Evolutionary conservation across 2,797 vertebrate genomes (phyloP).

Genomic region (Hybognathus amarus): DNA sequence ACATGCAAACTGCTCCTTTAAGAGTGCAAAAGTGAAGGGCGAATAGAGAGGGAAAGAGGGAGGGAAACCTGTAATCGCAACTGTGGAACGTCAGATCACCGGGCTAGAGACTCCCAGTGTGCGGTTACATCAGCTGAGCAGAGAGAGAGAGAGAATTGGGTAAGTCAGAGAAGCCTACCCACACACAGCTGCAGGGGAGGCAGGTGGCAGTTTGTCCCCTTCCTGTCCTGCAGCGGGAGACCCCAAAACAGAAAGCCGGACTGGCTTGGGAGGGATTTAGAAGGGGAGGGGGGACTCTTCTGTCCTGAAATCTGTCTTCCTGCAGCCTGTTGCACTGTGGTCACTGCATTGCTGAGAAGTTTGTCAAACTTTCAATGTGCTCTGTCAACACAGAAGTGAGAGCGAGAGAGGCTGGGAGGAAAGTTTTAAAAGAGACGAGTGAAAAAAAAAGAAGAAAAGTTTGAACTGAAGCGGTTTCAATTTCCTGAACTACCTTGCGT

Average conservation of each 20-base stretch:
- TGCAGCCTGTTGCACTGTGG: constrained; percentile 22
- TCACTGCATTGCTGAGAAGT: constrained; percentile 17
- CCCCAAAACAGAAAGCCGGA: constrained; percentile 22
- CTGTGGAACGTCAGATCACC: constrained; percentile 14
- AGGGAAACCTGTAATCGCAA: constrained; percentile 26
- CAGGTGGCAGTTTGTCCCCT: constrained; percentile 60
- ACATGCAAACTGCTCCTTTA: constrained; percentile 43
- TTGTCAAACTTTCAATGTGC: constrained; percentile 42
- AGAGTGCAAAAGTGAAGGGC: constrained; percentile 24
- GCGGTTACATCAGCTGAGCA: constrained; percentile 48
- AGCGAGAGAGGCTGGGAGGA: constrained; percentile 34
- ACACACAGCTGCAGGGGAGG: constrained; percentile 51
- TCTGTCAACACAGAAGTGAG: constrained; percentile 46
- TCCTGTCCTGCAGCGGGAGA: constrained; percentile 45
- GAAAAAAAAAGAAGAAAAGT: constrained; percentile 54
- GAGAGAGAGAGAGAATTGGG: constrained; percentile 41
- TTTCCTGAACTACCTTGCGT: constrained; percentile 41
- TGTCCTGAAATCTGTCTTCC: constrained; percentile 25
- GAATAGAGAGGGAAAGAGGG: constrained; percentile 29
- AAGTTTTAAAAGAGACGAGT: constrained; percentile 54
- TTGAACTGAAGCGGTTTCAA: constrained; percentile 55
- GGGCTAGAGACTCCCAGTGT: constrained; percentile 50
- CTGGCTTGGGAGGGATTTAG: constrained; percentile 4
- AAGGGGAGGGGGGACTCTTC: constrained; percentile 18
- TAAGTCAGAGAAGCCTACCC: constrained; percentile 64